Evolutionary conservation across 2,888 invertebrate species (phyloP).

Genomic region (Limnephilus auricula): DNA sequence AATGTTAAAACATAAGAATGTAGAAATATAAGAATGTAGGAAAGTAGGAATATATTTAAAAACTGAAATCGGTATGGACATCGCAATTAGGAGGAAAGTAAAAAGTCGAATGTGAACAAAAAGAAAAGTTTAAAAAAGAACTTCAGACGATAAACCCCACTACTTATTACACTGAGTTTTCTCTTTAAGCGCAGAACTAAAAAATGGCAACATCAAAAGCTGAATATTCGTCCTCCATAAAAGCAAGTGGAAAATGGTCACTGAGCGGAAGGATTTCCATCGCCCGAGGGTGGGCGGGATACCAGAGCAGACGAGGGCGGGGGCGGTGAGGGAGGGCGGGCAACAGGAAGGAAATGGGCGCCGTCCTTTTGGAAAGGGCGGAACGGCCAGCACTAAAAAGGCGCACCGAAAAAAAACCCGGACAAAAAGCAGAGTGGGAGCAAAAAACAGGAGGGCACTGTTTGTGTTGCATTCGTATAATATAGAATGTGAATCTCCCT

Average conservation of each 20-base stretch:
- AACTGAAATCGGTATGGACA: not conserved
- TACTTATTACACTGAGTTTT: constrained; percentile 40
- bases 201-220: constrained; percentile 46
- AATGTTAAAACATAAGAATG: not conserved
- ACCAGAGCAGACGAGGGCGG: not conserved
- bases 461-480: constrained; percentile 36
- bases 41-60: not conserved
- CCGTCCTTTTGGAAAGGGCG: constrained; percentile 46
- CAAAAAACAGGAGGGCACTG: constrained; percentile 10
- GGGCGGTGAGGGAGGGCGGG: constrained; percentile 8
- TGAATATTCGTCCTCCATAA: constrained; percentile 45
- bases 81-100: not conserved
- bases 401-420: constrained; percentile 40
- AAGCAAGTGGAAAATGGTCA: constrained; percentile 51
- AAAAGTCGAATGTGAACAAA: not conserved
- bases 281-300: constrained; percentile 16
- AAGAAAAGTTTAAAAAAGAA: not conserved
- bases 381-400: constrained; percentile 52
- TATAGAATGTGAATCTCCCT: not conserved
- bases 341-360: constrained; percentile 38
- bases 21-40: not conserved
- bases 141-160: constrained; percentile 29
- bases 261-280: constrained; percentile 46
- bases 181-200: constrained; percentile 42
- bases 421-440: constrained; percentile 36